A percentile compares a stretch with the other conserved stretches of the same genome.
These are phyloP conservation scores for Synodontis membranacea DNA, from an alignment of 2,113 vertebrate genomes.

Conservation along the genomic window DNA sequence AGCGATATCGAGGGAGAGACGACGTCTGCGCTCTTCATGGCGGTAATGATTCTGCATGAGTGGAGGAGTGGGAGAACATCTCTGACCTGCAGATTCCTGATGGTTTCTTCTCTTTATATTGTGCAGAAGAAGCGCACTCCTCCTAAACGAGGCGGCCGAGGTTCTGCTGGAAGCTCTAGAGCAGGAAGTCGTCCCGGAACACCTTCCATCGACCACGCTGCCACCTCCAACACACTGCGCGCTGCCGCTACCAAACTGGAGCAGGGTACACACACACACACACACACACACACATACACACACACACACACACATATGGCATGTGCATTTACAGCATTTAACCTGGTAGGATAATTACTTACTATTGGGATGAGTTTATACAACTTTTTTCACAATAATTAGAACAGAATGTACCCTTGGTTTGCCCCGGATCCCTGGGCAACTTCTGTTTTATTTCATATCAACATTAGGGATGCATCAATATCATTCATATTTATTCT, in stretches of 20 bases:
- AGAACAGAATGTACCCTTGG: neutral
- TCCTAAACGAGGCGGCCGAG: slow-evolving; percentile 81
- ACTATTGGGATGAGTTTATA: neutral
- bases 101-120: neutral
- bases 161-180: slow-evolving; percentile 82
- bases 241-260: slow-evolving; percentile 88
- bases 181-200: slow-evolving; percentile 85
- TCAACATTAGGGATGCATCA: too few species aligned
- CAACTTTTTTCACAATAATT: neutral
- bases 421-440: neutral
- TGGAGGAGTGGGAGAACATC: slow-evolving; percentile 20
- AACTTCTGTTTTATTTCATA: too few species aligned
- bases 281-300: neutral
- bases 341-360: neutral
- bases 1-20: slow-evolving; percentile 90
- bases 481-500: neutral
- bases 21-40: slow-evolving; percentile 88
- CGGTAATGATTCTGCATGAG: slow-evolving; percentile 56
- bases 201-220: slow-evolving; percentile 75
- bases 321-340: neutral
- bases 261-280: slow-evolving; percentile 71
- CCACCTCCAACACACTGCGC: slow-evolving; percentile 81
- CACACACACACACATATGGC: neutral
- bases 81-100: neutral
- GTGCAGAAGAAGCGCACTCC: slow-evolving; percentile 85